Evolutionary conservation across 2,113 vertebrate genomes (phyloP).

Genomic region (Phyllostomus hastatus): DNA sequence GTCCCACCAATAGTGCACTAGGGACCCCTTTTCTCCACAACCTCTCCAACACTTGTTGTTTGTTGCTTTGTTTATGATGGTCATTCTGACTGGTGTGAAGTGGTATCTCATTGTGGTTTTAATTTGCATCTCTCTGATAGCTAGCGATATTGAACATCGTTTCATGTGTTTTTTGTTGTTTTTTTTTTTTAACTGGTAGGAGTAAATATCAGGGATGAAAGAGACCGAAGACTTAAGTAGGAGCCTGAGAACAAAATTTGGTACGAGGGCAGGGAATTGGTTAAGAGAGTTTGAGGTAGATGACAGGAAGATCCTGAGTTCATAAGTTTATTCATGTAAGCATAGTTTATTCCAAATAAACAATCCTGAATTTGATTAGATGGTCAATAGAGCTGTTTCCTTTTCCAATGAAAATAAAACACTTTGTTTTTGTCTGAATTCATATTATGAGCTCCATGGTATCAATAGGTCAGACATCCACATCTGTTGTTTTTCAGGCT

Average conservation of each 20-base stretch:
- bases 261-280: background rate
- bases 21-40: too few relatives aligned
- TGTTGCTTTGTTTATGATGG: too few relatives aligned
- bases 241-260: background rate
- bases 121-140: too few relatives aligned
- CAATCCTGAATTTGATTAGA: background rate
- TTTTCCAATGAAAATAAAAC: background rate
- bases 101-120: too few relatives aligned
- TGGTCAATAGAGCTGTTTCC: background rate
- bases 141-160: too few relatives aligned
- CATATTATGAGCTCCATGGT: background rate
- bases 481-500: background rate
- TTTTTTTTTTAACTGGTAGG: background rate
- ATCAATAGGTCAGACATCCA: background rate
- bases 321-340: background rate
- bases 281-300: background rate
- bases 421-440: constrained; percentile 13
- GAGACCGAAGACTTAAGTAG: background rate
- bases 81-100: too few relatives aligned
- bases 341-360: background rate
- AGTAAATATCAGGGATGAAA: background rate
- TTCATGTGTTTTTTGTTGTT: too few relatives aligned
- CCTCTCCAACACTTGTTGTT: too few relatives aligned
- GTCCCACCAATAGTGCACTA: too few relatives aligned
- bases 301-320: background rate